Conservation (phyloP, 2,113 vertebrate genomes). For the Ancistrus triradiatus region DNA sequence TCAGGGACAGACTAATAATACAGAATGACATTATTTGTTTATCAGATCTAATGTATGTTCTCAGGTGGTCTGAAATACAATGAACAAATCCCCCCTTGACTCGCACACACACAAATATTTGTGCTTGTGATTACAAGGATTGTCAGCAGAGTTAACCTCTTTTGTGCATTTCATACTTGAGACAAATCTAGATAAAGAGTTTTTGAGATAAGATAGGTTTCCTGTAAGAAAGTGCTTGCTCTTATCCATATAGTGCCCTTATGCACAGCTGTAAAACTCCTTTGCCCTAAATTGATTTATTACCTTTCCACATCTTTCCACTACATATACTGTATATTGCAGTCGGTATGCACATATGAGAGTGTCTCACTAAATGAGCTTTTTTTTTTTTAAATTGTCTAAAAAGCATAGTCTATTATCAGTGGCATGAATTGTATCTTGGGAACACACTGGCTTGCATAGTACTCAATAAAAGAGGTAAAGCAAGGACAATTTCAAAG, state of each 20-base stretch:
- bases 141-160: conserved; percentile 64
- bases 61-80: conserved; percentile 72
- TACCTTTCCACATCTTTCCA: conserved; percentile 33
- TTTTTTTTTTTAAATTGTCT: conserved; percentile 58
- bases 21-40: conserved; percentile 92
- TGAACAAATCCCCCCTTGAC: conserved; percentile 55
- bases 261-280: conserved; percentile 30
- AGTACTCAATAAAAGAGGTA: conserved; percentile 72
- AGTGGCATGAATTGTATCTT: conserved; percentile 64
- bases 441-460: conserved; percentile 59
- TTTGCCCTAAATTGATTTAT: conserved; percentile 43
- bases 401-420: conserved; percentile 60
- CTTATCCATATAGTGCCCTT: conserved; percentile 14
- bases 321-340: neutral
- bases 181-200: conserved; percentile 30
- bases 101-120: conserved; percentile 58
- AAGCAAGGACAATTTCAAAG: conserved; percentile 73
- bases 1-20: conserved; percentile 83
- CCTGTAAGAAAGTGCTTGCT: conserved; percentile 39
- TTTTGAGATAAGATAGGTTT: conserved; percentile 53
- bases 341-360: too few relatives aligned
- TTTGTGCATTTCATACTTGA: conserved; percentile 49
- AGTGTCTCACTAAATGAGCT: conserved; percentile 7
- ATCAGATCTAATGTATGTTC: conserved; percentile 77
- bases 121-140: conserved; percentile 68